Evolutionary conservation across 1,140 invertebrate species (phyloP).

Genomic region (Chrysomallon squamiferum): DNA sequence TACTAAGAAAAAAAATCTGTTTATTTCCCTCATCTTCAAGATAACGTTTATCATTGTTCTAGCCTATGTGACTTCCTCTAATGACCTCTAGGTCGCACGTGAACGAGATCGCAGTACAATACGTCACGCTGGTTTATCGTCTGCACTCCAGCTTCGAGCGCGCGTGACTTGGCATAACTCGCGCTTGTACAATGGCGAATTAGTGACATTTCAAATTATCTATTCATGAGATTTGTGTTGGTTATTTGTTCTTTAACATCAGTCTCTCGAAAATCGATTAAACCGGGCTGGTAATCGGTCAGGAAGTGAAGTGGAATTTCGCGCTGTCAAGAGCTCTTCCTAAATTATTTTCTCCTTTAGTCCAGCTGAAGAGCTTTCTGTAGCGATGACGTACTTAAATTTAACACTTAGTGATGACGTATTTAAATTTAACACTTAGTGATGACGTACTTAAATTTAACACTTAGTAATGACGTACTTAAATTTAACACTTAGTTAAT

Average conservation of each 20-base stretch:
- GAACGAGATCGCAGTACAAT: constrained; percentile 6
- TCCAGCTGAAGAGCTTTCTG: too few relatives aligned
- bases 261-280: too few relatives aligned
- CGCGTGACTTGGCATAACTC: constrained; percentile 15
- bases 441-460: too few relatives aligned
- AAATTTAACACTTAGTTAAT: too few relatives aligned
- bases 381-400: too few relatives aligned
- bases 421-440: too few relatives aligned
- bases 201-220: constrained; percentile 16
- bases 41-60: constrained; percentile 10
- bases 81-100: constrained; percentile 7
- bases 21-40: background rate
- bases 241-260: constrained; percentile 11
- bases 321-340: too few relatives aligned
- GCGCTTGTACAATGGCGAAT: constrained; percentile 9
- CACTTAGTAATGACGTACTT: too few relatives aligned
- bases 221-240: constrained; percentile 14
- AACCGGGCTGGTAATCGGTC: too few relatives aligned
- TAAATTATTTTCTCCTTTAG: too few relatives aligned
- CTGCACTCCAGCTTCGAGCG: background rate
- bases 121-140: constrained; percentile 18
- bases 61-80: background rate
- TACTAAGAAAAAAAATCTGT: constrained; percentile 1
- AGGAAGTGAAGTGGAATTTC: too few relatives aligned
- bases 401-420: too few relatives aligned